Conservation (phyloP, 2,888 invertebrate genomes). For the Silvanus unidentatus region DNA sequence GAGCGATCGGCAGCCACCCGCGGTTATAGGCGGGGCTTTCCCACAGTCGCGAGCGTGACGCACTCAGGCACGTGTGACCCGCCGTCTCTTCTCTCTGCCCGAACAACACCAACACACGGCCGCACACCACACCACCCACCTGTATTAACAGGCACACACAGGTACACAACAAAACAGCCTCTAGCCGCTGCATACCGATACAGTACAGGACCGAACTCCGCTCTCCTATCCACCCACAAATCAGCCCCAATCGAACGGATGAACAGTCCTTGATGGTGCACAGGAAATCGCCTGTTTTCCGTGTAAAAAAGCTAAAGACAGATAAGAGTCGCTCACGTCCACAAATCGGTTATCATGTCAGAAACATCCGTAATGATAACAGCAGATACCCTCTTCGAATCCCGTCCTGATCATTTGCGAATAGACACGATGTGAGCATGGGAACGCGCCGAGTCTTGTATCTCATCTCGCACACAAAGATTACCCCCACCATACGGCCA, state of each 20-base stretch:
- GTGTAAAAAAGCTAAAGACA: too few species aligned
- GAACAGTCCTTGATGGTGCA: background rate
- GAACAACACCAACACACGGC: constrained; percentile 16
- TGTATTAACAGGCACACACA: constrained; percentile 13
- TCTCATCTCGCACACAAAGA: constrained; percentile 26
- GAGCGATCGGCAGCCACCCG: constrained; percentile 34
- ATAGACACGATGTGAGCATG: constrained; percentile 29
- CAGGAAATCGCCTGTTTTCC: background rate
- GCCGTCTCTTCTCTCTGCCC: constrained; percentile 17
- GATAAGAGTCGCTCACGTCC: too few species aligned
- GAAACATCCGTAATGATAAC: too few species aligned
- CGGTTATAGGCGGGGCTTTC: constrained; percentile 42
- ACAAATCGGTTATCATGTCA: too few species aligned
- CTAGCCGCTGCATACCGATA: constrained; percentile 17
- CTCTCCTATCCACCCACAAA: too few species aligned
- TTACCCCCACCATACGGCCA: constrained; percentile 14
- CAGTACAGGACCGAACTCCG: constrained; percentile 16
- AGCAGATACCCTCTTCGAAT: background rate
- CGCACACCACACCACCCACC: constrained; percentile 26
- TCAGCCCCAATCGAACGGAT: too few species aligned
- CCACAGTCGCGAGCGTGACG: constrained; percentile 44
- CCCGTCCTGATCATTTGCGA: constrained; percentile 14
- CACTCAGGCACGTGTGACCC: constrained; percentile 47
- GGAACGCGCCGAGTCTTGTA: constrained; percentile 35
- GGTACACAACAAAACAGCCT: constrained; percentile 3